Base-by-base conservation (phyloP, 2,113 vertebrate species). In the Hoplias malabaricus region DNA sequence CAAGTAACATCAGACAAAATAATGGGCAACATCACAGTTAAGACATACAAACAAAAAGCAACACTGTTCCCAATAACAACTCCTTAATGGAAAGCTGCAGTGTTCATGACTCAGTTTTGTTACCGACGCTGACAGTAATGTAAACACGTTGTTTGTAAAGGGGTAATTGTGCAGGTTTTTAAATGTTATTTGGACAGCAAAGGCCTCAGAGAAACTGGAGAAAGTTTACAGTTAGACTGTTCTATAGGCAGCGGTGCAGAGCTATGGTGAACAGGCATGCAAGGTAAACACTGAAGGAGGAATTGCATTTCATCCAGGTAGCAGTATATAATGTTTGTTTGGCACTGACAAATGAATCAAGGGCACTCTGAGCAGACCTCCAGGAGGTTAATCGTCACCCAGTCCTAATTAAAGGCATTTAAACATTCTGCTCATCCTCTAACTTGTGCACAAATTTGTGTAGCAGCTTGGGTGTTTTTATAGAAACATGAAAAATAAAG, bases 391-490 rank as follows among this genome's bases (percentile, higher is more conserved):
- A 36, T 23, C 2, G 29, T 36, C 14, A n/a, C 34, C 19, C 34
- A 66, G 40, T 48, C 38, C 25, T 23, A 36, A 3, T 7, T n/a
- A 14, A 66, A 54, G 23, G 25, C 23, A 72, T 69, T 40, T 68
- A 71, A 80, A 81, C 57, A 77, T 77, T 71, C 19, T 19, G 3
- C 77, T 62, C 46, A 29, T 73, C 43, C 80, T 36, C 23, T 50
- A 79, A 75, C 61, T 53, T 90, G 84, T 89, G 88, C 86, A 78
- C 86, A 68, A 84, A 84, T 82, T 77, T 84, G 82, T 80, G 82
- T 90, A 91, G 89, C 90, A 91, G 90, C 90, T 87, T 78, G 83
- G 84, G 86, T 82, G 86, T 78, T 48, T 85, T 61, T 0, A n/a
- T 42, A 83, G 57, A 84, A 78, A 82, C 82, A 62, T 59, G 46